phyloP scores from a whole-genome alignment of 2,888 invertebrate genomes.

The Camponotus fellah region DNA sequence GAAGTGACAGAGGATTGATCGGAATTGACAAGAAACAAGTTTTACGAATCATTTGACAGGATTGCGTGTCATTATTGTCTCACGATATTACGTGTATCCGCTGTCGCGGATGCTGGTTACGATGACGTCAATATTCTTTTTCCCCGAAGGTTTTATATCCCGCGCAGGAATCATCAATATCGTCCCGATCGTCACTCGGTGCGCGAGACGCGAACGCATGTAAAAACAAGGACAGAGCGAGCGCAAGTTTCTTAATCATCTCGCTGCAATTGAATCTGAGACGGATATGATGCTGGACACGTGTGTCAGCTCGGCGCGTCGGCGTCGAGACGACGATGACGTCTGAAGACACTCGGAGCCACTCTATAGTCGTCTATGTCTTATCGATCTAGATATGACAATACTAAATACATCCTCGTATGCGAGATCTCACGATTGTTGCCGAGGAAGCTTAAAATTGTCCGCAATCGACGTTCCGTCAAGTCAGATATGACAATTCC shows the following conservation, averaged over 20 bases:
- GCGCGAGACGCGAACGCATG: not conserved
- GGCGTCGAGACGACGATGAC: slow-evolving; percentile 9
- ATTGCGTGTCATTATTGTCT: not conserved
- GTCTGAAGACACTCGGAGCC: not conserved
- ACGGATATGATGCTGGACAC: not conserved
- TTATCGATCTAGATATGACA: slow-evolving; percentile 30
- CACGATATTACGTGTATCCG: not conserved
- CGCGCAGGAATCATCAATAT: not conserved
- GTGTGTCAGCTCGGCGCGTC: slow-evolving; percentile 2
- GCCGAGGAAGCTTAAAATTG: not conserved
- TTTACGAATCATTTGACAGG: not conserved
- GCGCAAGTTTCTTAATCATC: not conserved
- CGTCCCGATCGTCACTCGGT: not conserved
- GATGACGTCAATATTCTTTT: not conserved
- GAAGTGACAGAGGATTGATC: not conserved
- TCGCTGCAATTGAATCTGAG: not conserved
- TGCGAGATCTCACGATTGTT: not conserved
- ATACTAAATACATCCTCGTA: not conserved
- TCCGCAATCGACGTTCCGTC: slow-evolving; percentile 5
- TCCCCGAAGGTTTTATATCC: not conserved
- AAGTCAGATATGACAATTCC: not conserved
- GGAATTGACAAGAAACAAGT: slow-evolving; percentile 1
- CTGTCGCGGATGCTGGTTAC: not conserved
- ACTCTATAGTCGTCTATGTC: not conserved
- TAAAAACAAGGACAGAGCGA: not conserved